Base-by-base conservation (phyloP, 2,113 vertebrate genomes). In the Antennarius striatus region DNA sequence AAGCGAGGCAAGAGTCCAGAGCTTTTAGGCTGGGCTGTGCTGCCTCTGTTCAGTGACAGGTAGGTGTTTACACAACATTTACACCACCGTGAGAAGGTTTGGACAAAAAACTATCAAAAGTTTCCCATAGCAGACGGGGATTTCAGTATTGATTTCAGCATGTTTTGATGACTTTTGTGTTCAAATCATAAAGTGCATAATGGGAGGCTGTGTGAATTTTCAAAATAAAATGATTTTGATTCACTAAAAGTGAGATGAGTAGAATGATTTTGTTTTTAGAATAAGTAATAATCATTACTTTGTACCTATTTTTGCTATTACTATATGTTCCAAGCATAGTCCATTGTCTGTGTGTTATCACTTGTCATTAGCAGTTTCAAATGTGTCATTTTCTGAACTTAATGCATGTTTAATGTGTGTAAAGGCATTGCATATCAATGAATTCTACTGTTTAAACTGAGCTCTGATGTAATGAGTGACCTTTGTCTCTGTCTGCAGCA, bases 1-100 rank as follows among this genome's bases (percentile, higher is more conserved):
- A 93, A 90, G 59, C 85, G 77, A 69, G 88, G 89, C 4, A 92
- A 78, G 72, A 60, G 0, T 30, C 65, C 75, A 0, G 90, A 91
- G 56, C 56, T 85, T 6, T 50, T 93, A 43, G 56, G 78, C 39
- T 93, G 92, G 92, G 89, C 91, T 15, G 81, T 90, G 1, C 78
- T 92, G 0, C 90, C 92, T 43, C 82, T 93, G 5, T 92, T 84
- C 72, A 86, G 32, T 2, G 7, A 85, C 63, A 79, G 56, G 92
- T 92, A 61, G 14, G 68, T 54, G 15, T 10, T 30, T 3, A 50
- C 15, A n/a, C 39, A 48, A 10, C 13, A 8, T 61, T 60, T 51
- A 36, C 10, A 10, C 14, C n/a, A 9, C 49, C 14, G 6, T 4
- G 0, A 47, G 5, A 40, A 0, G 7, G 14, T 17, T 71, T 16